These are phyloP conservation scores for Branchellion lobata DNA, from an alignment of 2,888 invertebrate genomes.

Conservation along the genomic window DNA sequence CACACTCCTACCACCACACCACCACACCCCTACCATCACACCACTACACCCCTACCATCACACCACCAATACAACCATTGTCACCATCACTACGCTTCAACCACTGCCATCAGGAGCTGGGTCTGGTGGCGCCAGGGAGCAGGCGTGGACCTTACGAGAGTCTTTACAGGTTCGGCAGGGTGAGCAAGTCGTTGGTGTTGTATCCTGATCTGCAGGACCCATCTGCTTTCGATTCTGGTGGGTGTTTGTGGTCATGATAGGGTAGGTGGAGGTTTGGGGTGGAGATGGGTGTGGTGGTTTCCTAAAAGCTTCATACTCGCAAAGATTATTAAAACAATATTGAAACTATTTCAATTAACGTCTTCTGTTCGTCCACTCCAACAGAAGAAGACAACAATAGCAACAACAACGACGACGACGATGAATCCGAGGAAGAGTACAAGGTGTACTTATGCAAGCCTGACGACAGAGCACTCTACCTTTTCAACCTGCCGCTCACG, in stretches of 20 bases:
- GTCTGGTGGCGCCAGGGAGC: background rate
- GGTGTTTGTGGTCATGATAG: background rate
- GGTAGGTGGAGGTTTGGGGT: background rate
- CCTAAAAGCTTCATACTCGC: background rate
- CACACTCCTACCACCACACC: too few relatives aligned
- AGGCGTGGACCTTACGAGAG: background rate
- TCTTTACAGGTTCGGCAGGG: slow-evolving; percentile 9
- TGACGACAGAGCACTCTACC: background rate
- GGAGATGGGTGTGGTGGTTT: background rate
- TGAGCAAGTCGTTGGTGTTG: background rate
- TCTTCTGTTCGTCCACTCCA: too few relatives aligned
- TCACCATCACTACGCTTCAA: too few relatives aligned
- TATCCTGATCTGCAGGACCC: background rate
- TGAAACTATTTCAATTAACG: too few relatives aligned
- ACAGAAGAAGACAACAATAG: background rate
- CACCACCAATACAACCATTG: too few relatives aligned
- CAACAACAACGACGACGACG: too few relatives aligned
- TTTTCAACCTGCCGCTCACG: background rate
- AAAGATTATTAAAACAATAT: too few relatives aligned
- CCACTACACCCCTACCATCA: too few relatives aligned
- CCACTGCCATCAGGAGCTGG: slow-evolving; percentile 8
- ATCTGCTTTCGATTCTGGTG: background rate
- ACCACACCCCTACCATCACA: too few relatives aligned
- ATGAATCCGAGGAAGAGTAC: background rate
- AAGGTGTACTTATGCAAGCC: slow-evolving; percentile 6